A percentile compares a stretch with the other conserved stretches of the same genome.
Evolutionary conservation across 2,888 invertebrate genomes (phyloP).

Genomic region (Rhyacophila evoluta): DNA sequence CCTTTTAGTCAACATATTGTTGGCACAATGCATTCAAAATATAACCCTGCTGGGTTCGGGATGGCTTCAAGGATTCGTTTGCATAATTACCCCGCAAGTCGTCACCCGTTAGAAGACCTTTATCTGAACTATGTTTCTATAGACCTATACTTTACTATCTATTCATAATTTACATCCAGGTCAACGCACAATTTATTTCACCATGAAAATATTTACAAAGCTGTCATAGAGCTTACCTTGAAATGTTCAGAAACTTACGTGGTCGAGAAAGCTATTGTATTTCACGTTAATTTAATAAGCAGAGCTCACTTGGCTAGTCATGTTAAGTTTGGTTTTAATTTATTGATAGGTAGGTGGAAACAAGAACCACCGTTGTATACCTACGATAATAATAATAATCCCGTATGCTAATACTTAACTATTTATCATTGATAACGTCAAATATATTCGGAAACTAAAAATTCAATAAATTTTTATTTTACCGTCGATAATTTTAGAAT

Average conservation of each 20-base stretch:
- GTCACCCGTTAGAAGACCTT: conserved; percentile 4
- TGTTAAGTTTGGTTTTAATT: too few relatives aligned
- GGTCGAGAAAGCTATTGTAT: not conserved
- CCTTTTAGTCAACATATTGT: conserved; percentile 22
- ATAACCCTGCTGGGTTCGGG: not conserved
- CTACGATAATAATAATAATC: too few relatives aligned
- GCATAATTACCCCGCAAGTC: conserved; percentile 9
- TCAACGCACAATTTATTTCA: not conserved
- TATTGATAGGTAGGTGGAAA: too few relatives aligned
- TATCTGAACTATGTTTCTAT: not conserved
- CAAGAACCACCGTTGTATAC: too few relatives aligned
- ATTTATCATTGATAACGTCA: too few relatives aligned
- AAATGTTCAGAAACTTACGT: not conserved
- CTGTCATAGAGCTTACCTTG: not conserved
- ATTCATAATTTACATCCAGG: conserved; percentile 5
- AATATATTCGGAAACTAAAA: too few relatives aligned
- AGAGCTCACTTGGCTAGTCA: too few relatives aligned
- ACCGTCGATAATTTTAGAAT: too few relatives aligned
- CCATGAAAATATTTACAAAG: not conserved
- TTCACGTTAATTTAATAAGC: too few relatives aligned
- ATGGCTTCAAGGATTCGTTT: conserved; percentile 3
- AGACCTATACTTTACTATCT: not conserved
- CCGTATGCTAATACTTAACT: too few relatives aligned
- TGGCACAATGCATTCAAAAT: conserved; percentile 10
- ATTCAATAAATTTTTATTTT: too few relatives aligned